Percentiles rank a stretch among this genome's conserved stretches.
Evolutionary conservation across 2,888 invertebrate species (phyloP).

Genomic region (Acrocyrtus sp.): DNA sequence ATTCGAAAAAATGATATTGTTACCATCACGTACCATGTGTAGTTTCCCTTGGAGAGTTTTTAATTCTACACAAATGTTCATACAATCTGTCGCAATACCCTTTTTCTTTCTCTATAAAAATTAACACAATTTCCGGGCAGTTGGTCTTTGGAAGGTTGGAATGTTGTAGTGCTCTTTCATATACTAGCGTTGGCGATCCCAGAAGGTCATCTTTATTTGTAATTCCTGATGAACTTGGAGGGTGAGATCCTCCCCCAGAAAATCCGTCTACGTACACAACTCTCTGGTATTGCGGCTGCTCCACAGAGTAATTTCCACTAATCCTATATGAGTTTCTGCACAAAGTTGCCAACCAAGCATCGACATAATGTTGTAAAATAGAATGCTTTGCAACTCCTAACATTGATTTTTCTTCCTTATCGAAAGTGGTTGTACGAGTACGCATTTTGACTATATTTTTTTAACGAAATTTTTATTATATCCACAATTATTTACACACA

Average conservation of each 20-base stretch:
- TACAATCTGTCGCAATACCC: not conserved
- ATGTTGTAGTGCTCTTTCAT: not conserved
- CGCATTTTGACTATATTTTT: too few relatives aligned
- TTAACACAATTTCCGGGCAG: not conserved
- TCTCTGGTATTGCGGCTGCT: not conserved
- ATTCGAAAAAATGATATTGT: too few relatives aligned
- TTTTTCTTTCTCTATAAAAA: slow-evolving; percentile 11
- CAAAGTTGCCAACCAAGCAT: not conserved
- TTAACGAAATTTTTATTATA: too few relatives aligned
- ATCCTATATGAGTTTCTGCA: not conserved
- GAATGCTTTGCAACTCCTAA: not conserved
- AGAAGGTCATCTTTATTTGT: not conserved
- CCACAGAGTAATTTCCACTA: not conserved
- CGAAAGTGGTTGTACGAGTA: too few relatives aligned
- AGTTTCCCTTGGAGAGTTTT: not conserved
- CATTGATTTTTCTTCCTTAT: not conserved
- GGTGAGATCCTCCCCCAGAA: too few relatives aligned
- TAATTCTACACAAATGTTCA: not conserved
- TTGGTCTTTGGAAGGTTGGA: not conserved
- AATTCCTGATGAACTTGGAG: too few relatives aligned
- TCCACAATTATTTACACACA: too few relatives aligned
- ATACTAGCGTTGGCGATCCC: slow-evolving; percentile 2
- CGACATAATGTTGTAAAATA: not conserved
- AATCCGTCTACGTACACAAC: slow-evolving; percentile 17
- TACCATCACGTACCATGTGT: not conserved